Base-by-base conservation (phyloP, 1,140 invertebrate genomes). In the Brachionus plicatilis region DNA sequence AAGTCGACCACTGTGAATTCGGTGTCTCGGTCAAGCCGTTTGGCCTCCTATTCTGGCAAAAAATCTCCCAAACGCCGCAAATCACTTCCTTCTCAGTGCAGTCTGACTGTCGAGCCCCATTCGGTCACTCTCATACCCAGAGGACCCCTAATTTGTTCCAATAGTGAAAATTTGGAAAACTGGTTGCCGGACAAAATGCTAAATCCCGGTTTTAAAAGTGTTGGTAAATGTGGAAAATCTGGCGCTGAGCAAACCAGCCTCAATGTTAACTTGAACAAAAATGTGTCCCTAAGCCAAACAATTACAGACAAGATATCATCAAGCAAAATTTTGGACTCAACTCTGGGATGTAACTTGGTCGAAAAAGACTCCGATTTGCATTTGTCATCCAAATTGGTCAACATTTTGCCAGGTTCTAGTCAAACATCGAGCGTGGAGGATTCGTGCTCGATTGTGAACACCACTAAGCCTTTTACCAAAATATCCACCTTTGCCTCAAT, bases 151-250 rank as follows among this genome's bases (percentile, higher is more conserved):
- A 83, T 83, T 45, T 83, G 82, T 56, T 83, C 82, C 0, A 68
- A 83, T 72, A 83, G 65, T 20, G 65, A 82, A 60, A 82, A 82
- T 47, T 65, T 82, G 20, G 79, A 82, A 41, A 82, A 82, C 17
- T 82, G 79, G 79, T 9, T 68, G 47, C 72, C 72, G 9, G 72
- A 50, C 20, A 24, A 27, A 27, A 27, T 76, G 24, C 24, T 50
- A 2, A 47, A 50, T 20, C 5, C 72, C 1, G 17, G 17, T n/a
- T 76, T 41, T 17, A 41, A 72, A 41, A n/a, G 4, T 4, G n/a
- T 17, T 20, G 43, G 11, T 9, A 33, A 37, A 27, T 9, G n/a
- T 20, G 43, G 11, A 4, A 33, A 37, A 27, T 9, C 24, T 24
- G 70, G 17, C n/a, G 29, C 27, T 12, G 56, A 56, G 11, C 27